A percentile compares a stretch with the other conserved stretches of the same genome.
Evolutionary conservation across 2,797 vertebrate species (phyloP).

Genomic region (Phoebastria nigripes): DNA sequence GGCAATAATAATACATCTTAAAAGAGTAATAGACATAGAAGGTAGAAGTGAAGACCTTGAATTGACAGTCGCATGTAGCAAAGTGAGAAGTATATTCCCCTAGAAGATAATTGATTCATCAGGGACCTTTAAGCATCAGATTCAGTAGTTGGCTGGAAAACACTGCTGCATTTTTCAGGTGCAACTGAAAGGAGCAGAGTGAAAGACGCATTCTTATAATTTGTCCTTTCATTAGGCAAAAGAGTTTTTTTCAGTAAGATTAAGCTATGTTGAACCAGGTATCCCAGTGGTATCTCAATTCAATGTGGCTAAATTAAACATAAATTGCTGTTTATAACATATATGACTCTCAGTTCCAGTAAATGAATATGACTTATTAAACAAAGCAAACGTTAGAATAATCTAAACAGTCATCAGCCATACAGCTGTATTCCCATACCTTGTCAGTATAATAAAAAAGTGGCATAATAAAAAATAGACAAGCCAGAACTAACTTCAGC

Average conservation of each 20-base stretch:
- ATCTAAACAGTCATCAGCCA: background rate
- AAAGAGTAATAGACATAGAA: background rate
- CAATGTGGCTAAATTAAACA: background rate
- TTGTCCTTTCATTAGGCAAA: background rate
- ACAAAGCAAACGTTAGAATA: background rate
- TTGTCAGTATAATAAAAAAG: background rate
- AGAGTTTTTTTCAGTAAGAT: background rate
- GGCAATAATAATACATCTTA: background rate
- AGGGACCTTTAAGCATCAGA: background rate
- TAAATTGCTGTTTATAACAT: background rate
- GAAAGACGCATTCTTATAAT: background rate
- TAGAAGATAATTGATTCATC: constrained; percentile 34
- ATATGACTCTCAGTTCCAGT: background rate
- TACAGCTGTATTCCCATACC: background rate
- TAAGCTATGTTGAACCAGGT: background rate
- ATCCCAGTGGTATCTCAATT: background rate
- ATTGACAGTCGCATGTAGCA: background rate
- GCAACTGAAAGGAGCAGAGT: background rate
- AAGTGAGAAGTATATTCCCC: background rate
- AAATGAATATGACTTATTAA: background rate
- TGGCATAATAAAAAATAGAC: background rate
- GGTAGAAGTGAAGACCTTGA: background rate
- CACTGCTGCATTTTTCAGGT: background rate
- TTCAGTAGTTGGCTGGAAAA: background rate
- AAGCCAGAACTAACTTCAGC: background rate